phyloP scores from a whole-genome alignment of 2,888 invertebrate genomes.

The Caradrina kadenii region DNA sequence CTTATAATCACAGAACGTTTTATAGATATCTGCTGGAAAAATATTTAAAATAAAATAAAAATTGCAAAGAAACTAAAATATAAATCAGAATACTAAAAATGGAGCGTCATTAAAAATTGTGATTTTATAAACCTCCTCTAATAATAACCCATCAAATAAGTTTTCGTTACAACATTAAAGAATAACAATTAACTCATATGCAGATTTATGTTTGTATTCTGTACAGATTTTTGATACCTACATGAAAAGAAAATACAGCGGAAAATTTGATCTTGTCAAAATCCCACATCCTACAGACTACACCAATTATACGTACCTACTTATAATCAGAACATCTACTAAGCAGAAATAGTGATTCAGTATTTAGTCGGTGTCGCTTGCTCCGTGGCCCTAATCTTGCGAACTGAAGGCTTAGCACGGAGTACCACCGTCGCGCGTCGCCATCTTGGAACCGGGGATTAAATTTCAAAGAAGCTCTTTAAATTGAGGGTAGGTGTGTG shows the following conservation, averaged over 20 bases:
- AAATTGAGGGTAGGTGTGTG: conserved; percentile 56
- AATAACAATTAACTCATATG: not conserved
- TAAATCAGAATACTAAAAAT: too few species aligned
- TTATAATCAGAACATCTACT: conserved; percentile 6
- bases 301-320: not conserved
- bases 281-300: not conserved
- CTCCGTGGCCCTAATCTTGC: conserved; percentile 73
- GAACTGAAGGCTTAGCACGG: conserved; percentile 73
- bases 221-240: not conserved
- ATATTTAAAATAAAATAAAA: too few species aligned
- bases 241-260: not conserved
- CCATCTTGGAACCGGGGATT: conserved; percentile 79
- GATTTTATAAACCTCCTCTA: too few species aligned
- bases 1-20: too few species aligned
- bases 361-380: conserved; percentile 61
- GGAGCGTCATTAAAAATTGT: too few species aligned
- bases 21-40: too few species aligned
- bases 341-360: conserved; percentile 47
- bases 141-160: too few species aligned
- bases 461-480: conserved; percentile 79
- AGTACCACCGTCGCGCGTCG: conserved; percentile 70
- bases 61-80: too few species aligned
- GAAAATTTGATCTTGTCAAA: not conserved
- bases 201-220: too few species aligned
- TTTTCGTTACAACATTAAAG: not conserved